Base-by-base conservation (phyloP, 1,140 invertebrate genomes). In the Leptinotarsa lineolata region DNA sequence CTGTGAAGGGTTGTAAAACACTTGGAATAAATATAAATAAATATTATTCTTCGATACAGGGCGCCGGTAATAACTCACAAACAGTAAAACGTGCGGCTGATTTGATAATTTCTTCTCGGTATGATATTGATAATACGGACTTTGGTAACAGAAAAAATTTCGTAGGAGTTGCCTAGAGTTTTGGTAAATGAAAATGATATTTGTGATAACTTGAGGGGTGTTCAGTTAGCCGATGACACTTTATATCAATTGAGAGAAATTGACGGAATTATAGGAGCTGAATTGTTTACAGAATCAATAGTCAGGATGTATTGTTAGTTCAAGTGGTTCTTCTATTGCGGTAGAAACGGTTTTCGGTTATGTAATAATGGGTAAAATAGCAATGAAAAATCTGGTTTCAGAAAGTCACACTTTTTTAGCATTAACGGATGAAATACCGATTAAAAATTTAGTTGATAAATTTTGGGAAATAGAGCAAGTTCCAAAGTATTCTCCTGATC, bases 281-380 rank as follows among this genome's bases (percentile, higher is more conserved):
- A 67, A 22, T 22, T 66, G 8, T 22, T 66, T 21, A 4, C 64
- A 12, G 16, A 12, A 39, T 39, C 22, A 13, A 18, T 66, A 24
- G 6, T 66, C 21, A 8, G 64, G 21, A 8, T 8, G 21, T 5
- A 21, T 61, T 8, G 5, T 15, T 63, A 4, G 16, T 63, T 13
- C 18, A 15, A 21, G 6, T 21, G 65, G 39, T 15, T n/a, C 21
- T 30, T 4, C 65, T 20, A 15, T 16, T 15, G 65, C 65, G 13
- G 5, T 22, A 16, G 18, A 67, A 22, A 67, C 65, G 4, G 18
- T 30, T 30, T 67, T 67, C 4, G 65, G 30, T 16, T 67, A 67
- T 12, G 45, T 67, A 44, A 67, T 67, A 15, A 67, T 67, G 65
- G 65, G 65, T 15, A 67, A 67, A 20, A 20, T 46, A 30, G 22